Base-by-base conservation (phyloP, 2,797 vertebrate species). In the Gymnodraco acuticeps region DNA sequence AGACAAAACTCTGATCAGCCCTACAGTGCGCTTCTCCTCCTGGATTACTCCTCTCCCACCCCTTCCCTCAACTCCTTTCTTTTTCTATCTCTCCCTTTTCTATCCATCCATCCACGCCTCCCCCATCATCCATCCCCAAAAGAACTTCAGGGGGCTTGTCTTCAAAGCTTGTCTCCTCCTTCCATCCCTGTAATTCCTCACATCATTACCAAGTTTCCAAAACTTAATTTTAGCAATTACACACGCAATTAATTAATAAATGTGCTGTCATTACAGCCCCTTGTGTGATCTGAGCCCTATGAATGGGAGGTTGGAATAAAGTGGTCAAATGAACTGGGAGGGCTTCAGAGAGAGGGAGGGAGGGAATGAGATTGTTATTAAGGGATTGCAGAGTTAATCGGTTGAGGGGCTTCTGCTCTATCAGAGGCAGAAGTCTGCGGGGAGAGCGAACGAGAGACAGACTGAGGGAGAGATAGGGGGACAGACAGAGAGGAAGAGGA, bases 171-270 rank as follows among this genome's bases (percentile, higher is more conserved):
- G 58, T 83, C 77, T 80, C 84, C 82, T 81, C 74, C 81, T 85
- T 85, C 86, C 83, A 80, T 86, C 89, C 77, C 82, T 94, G 92
- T 95, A 95, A 95, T 95, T 95, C 95, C 94, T 92, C 92, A 92
- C 92, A 94, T 95, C 94, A 95, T 95, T 95, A 96, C 93, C 89
- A 94, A 95, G 88, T 95, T 95, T 93, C 93, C 89, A 75, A 95
- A 96, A 96, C 95, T 95, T 95, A 95, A 95, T 95, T 96, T 96
- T 90, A 92, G 93, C 94, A 95, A 96, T 95, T 95, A 96, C 94
- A 94, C 91, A 94, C 94, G 95, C 95, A 95, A 95, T 96, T 95
- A 96, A 95, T 96, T 96, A 95, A 95, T 95, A 94, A 94, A 93
- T 95, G 93, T 95, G 93, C 94, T 94, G 94, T 96, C 95, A 95